These are phyloP conservation scores for Stegodyphus dumicola DNA, from an alignment of 1,140 invertebrate genomes.

Conservation along the genomic window DNA sequence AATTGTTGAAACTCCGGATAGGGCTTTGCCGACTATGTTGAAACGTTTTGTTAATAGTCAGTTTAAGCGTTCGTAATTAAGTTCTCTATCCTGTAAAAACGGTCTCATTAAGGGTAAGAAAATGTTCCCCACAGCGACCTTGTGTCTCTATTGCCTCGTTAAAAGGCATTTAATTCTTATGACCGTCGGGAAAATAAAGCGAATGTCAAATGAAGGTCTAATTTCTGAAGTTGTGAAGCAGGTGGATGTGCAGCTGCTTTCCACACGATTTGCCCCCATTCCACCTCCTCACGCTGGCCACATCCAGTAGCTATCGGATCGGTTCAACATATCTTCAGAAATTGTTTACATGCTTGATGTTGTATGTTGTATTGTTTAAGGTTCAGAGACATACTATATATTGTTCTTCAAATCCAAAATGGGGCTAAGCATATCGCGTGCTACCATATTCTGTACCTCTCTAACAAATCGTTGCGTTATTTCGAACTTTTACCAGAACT, in stretches of 20 bases:
- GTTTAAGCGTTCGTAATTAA: background rate
- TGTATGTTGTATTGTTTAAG: too few relatives aligned
- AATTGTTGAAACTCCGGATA: too few relatives aligned
- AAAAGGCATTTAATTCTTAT: slow-evolving; percentile 38
- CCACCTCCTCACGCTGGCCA: slow-evolving; percentile 21
- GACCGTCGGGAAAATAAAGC: slow-evolving; percentile 14
- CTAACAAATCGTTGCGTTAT: too few relatives aligned
- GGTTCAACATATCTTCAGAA: background rate
- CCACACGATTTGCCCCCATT: slow-evolving; percentile 55
- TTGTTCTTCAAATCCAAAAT: too few relatives aligned
- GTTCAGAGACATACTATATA: too few relatives aligned
- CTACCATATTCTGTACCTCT: too few relatives aligned
- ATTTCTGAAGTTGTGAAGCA: slow-evolving; percentile 22
- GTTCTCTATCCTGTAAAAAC: slow-evolving; percentile 5
- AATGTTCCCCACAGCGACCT: slow-evolving; percentile 18
- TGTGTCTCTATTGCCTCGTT: slow-evolving; percentile 10
- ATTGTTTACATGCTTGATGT: too few relatives aligned
- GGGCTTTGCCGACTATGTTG: background rate
- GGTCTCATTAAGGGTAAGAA: slow-evolving; percentile 1
- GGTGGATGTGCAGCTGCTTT: slow-evolving; percentile 51
- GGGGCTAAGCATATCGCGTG: too few relatives aligned
- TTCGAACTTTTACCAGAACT: too few relatives aligned
- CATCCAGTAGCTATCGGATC: slow-evolving; percentile 31
- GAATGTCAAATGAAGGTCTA: slow-evolving; percentile 56
- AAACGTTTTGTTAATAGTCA: slow-evolving; percentile 1